Conservation (phyloP, 2,113 vertebrate genomes). For the Oriolus oriolus region DNA sequence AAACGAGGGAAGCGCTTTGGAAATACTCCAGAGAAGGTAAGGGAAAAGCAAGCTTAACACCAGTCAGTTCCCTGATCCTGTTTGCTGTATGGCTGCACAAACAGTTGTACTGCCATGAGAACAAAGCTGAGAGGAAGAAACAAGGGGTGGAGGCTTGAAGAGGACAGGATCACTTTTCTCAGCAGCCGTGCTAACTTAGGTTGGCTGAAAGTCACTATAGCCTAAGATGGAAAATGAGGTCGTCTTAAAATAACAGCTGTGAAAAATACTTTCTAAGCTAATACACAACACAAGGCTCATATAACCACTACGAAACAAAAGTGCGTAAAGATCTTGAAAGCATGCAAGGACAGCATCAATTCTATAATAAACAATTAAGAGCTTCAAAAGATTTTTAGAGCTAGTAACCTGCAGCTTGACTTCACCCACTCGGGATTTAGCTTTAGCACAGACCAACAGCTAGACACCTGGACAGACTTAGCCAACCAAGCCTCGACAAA, state of each 20-base stretch:
- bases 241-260: not conserved
- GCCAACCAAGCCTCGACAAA: not conserved
- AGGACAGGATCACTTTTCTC: not conserved
- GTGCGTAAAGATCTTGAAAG: not conserved
- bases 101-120: not conserved
- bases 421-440: not conserved
- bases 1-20: not conserved
- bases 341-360: not conserved
- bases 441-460: not conserved
- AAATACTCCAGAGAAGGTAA: not conserved
- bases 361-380: not conserved
- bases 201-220: not conserved
- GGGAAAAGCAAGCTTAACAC: not conserved
- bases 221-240: not conserved
- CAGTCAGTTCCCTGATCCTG: not conserved
- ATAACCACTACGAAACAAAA: not conserved
- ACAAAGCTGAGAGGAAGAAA: not conserved
- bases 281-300: rapidly evolving
- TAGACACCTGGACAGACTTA: not conserved
- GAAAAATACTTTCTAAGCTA: slow-evolving; percentile 8
- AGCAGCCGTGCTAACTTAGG: not conserved
- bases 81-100: rapidly evolving
- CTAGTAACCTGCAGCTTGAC: not conserved
- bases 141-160: not conserved
- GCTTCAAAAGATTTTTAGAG: not conserved